Conservation (phyloP, 2,888 invertebrate species). For the Temnothorax rugatulus region DNA sequence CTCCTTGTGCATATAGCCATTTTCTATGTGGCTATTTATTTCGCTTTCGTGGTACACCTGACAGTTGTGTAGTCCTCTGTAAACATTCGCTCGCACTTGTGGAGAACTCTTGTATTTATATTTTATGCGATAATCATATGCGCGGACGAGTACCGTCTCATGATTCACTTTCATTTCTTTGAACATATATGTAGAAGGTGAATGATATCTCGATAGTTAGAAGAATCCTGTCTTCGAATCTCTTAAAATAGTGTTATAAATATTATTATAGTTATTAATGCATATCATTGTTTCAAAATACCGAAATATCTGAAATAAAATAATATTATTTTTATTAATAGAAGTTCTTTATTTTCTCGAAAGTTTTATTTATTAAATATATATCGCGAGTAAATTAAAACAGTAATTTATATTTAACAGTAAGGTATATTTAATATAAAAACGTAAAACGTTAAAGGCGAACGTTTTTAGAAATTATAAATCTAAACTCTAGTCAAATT, state of each 20-base stretch:
- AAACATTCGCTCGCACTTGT: conserved; percentile 3
- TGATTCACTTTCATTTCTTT: neutral
- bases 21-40: conserved; percentile 30
- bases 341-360: neutral
- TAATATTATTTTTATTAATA: conserved; percentile 8
- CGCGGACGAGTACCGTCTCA: neutral
- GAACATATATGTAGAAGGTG: neutral
- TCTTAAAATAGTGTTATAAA: conserved; percentile 4
- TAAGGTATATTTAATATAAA: neutral
- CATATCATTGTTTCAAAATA: neutral
- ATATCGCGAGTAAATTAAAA: neutral
- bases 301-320: neutral
- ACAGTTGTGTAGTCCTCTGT: neutral
- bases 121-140: conserved; percentile 25
- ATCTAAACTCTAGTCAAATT: neutral
- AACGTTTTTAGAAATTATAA: neutral
- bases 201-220: neutral
- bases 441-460: neutral
- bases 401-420: neutral
- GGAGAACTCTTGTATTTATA: neutral
- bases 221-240: neutral
- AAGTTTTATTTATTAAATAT: neutral
- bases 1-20: conserved; percentile 28
- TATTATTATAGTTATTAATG: neutral
- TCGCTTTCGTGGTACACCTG: neutral